A percentile compares a stretch with the other conserved stretches of the same genome.
These are phyloP conservation scores for Siphonodentalium dalli DNA, from an alignment of 2,888 invertebrate genomes.

Conservation along the genomic window DNA sequence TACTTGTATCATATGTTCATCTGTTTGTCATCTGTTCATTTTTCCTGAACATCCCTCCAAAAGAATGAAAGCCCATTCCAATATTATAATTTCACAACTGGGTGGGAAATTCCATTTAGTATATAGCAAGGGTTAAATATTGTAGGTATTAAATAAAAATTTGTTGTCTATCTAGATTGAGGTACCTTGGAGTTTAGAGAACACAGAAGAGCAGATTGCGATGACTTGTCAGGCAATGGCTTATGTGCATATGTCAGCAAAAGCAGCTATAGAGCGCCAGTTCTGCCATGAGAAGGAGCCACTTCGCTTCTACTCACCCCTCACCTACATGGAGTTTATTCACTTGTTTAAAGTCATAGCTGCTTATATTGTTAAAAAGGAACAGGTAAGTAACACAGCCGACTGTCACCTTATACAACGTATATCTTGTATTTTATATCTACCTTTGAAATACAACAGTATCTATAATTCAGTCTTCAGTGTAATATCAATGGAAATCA, in stretches of 20 bases:
- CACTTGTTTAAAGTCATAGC: constrained; percentile 57
- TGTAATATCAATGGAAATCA: too few species aligned
- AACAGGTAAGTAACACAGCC: constrained; percentile 44
- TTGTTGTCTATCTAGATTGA: constrained; percentile 34
- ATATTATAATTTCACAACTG: too few species aligned
- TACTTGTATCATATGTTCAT: too few species aligned
- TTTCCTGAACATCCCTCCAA: too few species aligned
- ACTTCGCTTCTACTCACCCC: constrained; percentile 54
- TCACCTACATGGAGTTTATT: constrained; percentile 60
- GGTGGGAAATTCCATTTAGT: too few species aligned
- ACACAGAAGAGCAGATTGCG: constrained; percentile 46
- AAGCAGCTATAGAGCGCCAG: constrained; percentile 51
- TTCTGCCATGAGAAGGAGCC: constrained; percentile 55
- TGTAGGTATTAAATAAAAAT: background rate
- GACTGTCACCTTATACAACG: background rate
- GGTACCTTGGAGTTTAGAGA: constrained; percentile 52
- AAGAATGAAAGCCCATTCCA: too few species aligned
- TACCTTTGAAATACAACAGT: background rate
- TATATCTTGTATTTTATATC: background rate
- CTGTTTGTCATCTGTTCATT: too few species aligned
- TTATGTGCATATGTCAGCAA: constrained; percentile 57
- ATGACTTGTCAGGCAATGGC: constrained; percentile 57
- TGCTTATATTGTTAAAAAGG: constrained; percentile 49
- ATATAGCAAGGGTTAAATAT: too few species aligned
- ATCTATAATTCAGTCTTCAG: background rate